phyloP scores from a whole-genome alignment of 2,113 vertebrate species.

The Cyprinodon variegatus region DNA sequence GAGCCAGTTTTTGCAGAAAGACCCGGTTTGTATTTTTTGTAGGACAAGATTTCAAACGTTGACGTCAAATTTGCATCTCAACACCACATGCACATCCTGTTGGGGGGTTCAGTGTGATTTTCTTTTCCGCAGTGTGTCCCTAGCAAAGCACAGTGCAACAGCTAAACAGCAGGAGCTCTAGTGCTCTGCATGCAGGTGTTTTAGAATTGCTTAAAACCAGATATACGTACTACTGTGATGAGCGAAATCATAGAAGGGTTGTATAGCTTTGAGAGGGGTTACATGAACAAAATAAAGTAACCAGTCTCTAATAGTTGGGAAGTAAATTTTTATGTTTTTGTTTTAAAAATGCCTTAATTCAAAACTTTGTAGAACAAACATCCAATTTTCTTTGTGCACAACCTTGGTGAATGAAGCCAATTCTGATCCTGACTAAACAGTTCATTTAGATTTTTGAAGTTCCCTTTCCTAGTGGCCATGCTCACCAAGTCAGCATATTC shows the following conservation, averaged over 20 bases:
- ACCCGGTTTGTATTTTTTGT: neutral
- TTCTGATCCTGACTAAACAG: no score
- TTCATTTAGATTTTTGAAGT: no score
- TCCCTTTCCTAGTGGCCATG: no score
- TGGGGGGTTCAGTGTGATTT: neutral
- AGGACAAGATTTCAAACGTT: neutral
- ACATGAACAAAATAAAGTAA: neutral
- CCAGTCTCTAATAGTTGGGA: neutral
- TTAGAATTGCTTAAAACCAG: neutral
- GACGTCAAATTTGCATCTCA: neutral
- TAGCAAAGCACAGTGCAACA: neutral
- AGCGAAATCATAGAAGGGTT: neutral
- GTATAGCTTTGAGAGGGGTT: no score
- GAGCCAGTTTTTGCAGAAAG: neutral
- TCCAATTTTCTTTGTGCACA: no score
- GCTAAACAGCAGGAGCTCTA: neutral
- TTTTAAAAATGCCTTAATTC: no score
- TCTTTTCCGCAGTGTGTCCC: neutral
- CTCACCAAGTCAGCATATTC: no score
- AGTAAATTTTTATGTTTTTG: neutral
- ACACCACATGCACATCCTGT: neutral
- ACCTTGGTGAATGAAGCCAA: no score
- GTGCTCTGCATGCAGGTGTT: neutral
- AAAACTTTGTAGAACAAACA: no score
- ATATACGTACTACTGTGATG: neutral